Evolutionary conservation across 2,113 vertebrate genomes (phyloP).

Genomic region (Eudyptes chrysolophus): DNA sequence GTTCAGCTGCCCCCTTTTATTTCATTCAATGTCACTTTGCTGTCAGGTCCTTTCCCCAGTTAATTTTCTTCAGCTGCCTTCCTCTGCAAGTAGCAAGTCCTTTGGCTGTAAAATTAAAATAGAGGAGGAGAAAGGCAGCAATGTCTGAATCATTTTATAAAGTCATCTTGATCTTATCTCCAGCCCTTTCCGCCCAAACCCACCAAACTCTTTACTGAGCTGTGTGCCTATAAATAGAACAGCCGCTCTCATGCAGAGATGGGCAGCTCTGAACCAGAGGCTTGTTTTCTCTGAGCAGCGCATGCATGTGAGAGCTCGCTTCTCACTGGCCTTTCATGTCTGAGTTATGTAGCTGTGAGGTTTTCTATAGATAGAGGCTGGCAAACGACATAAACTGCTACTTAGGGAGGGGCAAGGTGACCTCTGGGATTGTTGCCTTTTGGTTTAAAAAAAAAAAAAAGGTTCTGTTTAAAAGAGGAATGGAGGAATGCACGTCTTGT

Average conservation of each 20-base stretch:
- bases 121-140: slow-evolving; percentile 43
- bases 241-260: slow-evolving; percentile 42
- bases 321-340: slow-evolving; percentile 48
- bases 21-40: neutral
- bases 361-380: slow-evolving; percentile 20
- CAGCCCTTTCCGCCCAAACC: slow-evolving; percentile 74
- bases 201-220: slow-evolving; percentile 68
- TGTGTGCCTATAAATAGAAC: slow-evolving; percentile 74
- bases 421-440: neutral
- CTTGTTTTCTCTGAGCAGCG: slow-evolving; percentile 39
- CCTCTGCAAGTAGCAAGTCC: neutral
- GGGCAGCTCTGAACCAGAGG: slow-evolving; percentile 58
- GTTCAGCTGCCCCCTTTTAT: neutral
- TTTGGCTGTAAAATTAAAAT: slow-evolving; percentile 13
- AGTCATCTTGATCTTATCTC: slow-evolving; percentile 74
- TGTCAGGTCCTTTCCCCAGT: neutral
- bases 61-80: neutral
- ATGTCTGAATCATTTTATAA: slow-evolving; percentile 62
- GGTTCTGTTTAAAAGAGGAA: slow-evolving; percentile 42
- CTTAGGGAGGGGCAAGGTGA: neutral
- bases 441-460: neutral
- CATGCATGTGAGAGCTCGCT: neutral
- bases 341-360: neutral
- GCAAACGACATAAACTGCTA: neutral
- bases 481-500: slow-evolving; percentile 44